Evolutionary conservation across 2,113 vertebrate species (phyloP).

Genomic region (Pygoscelis antarcticus): DNA sequence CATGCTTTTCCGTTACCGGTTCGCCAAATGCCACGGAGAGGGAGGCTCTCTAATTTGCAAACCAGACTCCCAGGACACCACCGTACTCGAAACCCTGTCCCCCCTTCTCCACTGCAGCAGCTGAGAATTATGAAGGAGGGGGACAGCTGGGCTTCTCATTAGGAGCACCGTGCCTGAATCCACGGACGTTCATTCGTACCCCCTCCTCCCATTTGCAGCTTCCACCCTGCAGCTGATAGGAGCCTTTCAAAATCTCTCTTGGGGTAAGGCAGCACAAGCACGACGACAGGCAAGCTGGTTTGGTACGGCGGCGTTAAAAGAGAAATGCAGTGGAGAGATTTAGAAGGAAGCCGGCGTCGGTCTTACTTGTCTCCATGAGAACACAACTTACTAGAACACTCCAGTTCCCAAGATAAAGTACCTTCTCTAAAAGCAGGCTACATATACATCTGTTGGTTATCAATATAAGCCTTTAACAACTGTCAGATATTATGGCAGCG

Average conservation of each 20-base stretch:
- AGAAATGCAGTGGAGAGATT: background rate
- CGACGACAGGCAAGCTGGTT: accelerated
- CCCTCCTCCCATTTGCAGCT: background rate
- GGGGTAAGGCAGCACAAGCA: background rate
- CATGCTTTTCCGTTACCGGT: background rate
- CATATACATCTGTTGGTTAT: background rate
- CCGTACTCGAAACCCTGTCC: background rate
- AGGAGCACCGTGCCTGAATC: background rate
- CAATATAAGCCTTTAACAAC: background rate
- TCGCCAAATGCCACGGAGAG: background rate
- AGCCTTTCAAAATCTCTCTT: background rate
- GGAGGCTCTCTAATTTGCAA: conserved; percentile 1
- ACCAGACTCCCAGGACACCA: conserved; percentile 18
- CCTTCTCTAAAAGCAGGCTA: background rate
- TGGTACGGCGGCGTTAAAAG: background rate
- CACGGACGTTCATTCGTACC: background rate
- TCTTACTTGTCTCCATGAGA: background rate
- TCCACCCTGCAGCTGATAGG: background rate
- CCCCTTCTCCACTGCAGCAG: background rate
- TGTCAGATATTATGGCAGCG: background rate
- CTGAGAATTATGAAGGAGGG: conserved; percentile 27
- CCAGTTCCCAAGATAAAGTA: background rate
- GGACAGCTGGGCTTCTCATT: conserved; percentile 54
- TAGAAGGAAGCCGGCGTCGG: background rate
- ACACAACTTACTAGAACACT: background rate